Evolutionary conservation across 2,113 vertebrate species (phyloP).

Genomic region (Suncus etruscus): DNA sequence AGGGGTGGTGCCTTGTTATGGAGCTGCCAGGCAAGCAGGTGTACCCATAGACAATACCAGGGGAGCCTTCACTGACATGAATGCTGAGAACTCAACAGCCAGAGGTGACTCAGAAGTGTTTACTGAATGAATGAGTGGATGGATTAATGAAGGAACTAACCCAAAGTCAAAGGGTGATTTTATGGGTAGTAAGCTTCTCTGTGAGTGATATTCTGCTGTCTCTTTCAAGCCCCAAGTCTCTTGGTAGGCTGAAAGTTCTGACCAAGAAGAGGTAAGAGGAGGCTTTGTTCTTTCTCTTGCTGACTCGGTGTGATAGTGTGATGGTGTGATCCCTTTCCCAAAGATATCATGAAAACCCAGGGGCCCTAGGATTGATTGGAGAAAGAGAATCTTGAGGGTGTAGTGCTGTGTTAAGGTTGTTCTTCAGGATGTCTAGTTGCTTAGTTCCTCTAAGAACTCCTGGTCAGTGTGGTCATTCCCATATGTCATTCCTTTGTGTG

Average conservation of each 20-base stretch:
- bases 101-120: background rate
- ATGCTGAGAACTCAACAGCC: background rate
- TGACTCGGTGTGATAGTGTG: background rate
- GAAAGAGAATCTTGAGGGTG: background rate
- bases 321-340: background rate
- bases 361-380: background rate
- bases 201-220: background rate
- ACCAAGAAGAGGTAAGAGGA: background rate
- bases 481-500: background rate
- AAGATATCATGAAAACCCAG: background rate
- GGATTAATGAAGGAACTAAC: background rate
- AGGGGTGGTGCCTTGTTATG: background rate
- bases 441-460: background rate
- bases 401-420: background rate
- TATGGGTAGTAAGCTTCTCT: background rate
- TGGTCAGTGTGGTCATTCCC: background rate
- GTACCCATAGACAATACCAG: background rate
- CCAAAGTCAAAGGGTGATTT: background rate
- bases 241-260: background rate
- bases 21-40: background rate
- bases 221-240: background rate
- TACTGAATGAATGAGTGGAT: background rate
- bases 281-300: background rate
- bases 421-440: background rate
- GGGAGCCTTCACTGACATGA: background rate